Percentiles rank a stretch among this genome's conserved stretches.
Evolutionary conservation across 2,888 invertebrate genomes (phyloP).

Genomic region (Tachina grossa): DNA sequence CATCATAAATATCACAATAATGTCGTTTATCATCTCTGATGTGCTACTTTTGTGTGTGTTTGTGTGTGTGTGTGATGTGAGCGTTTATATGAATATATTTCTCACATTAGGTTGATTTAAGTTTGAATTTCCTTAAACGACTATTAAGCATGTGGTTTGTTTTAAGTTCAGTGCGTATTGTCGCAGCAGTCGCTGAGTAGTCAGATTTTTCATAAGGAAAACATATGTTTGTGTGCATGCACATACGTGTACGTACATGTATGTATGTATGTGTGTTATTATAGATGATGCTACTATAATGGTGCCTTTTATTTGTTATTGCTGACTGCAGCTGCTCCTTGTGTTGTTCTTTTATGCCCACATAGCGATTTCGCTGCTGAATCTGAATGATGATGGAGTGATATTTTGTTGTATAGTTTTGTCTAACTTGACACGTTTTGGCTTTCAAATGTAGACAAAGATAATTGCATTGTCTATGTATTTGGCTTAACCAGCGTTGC

Average conservation of each 20-base stretch:
- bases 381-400: conserved; percentile 60
- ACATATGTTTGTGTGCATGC: conserved; percentile 14
- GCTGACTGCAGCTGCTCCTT: conserved; percentile 26
- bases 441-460: conserved; percentile 63
- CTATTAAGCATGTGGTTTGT: conserved; percentile 74
- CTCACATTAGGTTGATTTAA: conserved; percentile 74
- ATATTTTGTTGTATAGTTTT: conserved; percentile 51
- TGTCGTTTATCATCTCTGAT: no score
- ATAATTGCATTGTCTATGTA: conserved; percentile 60
- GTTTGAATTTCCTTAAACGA: conserved; percentile 75
- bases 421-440: conserved; percentile 64
- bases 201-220: conserved; percentile 7
- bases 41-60: background rate
- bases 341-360: conserved; percentile 44
- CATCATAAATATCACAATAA: no score
- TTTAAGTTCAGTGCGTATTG: conserved; percentile 71
- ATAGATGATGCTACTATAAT: conserved; percentile 58
- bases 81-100: no score
- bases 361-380: conserved; percentile 48
- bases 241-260: conserved; percentile 63
- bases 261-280: conserved; percentile 69
- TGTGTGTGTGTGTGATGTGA: conserved; percentile 20
- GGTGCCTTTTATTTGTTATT: conserved; percentile 59
- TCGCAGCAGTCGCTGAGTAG: background rate
- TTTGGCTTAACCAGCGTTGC: background rate